phyloP scores from a whole-genome alignment of 1,140 invertebrate genomes.

The Apis laboriosa region DNA sequence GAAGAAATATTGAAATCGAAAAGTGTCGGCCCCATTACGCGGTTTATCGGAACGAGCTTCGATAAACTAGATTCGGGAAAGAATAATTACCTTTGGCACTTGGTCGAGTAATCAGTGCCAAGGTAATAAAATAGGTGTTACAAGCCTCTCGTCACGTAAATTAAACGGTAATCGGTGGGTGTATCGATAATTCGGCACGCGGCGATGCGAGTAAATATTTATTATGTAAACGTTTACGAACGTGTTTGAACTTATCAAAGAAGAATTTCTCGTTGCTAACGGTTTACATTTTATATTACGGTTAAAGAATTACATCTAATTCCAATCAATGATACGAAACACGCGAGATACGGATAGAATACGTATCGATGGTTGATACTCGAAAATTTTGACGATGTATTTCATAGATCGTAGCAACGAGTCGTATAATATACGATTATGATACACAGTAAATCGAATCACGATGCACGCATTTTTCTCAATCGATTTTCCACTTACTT shows the following conservation, averaged over 20 bases:
- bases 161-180: slow-evolving; percentile 25
- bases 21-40: background rate
- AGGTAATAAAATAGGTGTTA: slow-evolving; percentile 38
- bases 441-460: slow-evolving; percentile 54
- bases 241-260: background rate
- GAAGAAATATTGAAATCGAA: background rate
- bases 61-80: slow-evolving; percentile 38
- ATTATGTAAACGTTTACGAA: slow-evolving; percentile 36
- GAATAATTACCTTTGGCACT: slow-evolving; percentile 39
- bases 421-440: background rate
- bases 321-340: background rate
- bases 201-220: slow-evolving; percentile 7
- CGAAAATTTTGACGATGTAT: background rate
- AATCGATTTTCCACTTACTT: slow-evolving; percentile 75
- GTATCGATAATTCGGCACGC: slow-evolving; percentile 4
- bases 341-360: too few species aligned
- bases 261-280: background rate
- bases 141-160: slow-evolving; percentile 12
- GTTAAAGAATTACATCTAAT: background rate
- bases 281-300: background rate
- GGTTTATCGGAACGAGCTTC: background rate
- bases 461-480: slow-evolving; percentile 49
- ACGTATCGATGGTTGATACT: background rate
- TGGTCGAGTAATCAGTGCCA: slow-evolving; percentile 24
- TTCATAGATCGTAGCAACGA: background rate